A percentile compares a stretch with the other conserved stretches of the same genome.
phyloP scores from a whole-genome alignment of 2,113 vertebrate species.

The Lagopus muta region DNA sequence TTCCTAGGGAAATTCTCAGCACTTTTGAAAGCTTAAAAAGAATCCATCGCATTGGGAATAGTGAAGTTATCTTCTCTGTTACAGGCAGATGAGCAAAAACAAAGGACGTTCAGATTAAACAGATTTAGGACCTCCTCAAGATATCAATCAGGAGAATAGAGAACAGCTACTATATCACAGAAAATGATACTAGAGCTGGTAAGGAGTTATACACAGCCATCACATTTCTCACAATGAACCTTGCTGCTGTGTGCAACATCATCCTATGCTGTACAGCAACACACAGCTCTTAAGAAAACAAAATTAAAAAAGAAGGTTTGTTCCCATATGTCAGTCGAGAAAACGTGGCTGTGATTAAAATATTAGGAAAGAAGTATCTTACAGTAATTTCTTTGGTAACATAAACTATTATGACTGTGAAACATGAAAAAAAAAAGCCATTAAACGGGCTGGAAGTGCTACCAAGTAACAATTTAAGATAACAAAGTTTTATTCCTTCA shows the following conservation, averaged over 20 bases:
- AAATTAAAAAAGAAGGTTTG: not conserved
- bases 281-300: not conserved
- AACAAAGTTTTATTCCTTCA: not conserved
- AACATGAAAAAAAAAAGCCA: not conserved
- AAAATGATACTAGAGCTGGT: not conserved
- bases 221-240: not conserved
- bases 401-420: not conserved
- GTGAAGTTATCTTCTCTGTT: not conserved
- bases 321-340: not conserved
- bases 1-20: conserved; percentile 1
- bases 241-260: not conserved
- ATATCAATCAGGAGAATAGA: not conserved
- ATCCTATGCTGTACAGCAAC: not conserved
- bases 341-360: not conserved
- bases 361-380: not conserved
- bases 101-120: not conserved
- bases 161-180: not conserved
- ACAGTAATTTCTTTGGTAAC: not conserved
- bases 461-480: not conserved
- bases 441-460: not conserved
- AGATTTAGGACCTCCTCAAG: conserved; percentile 1
- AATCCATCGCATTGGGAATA: not conserved
- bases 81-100: not conserved
- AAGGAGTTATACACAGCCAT: not conserved
- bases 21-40: conserved; percentile 16